Base-by-base conservation (phyloP, 2,888 invertebrate genomes). In the Trachelus tabidus region DNA sequence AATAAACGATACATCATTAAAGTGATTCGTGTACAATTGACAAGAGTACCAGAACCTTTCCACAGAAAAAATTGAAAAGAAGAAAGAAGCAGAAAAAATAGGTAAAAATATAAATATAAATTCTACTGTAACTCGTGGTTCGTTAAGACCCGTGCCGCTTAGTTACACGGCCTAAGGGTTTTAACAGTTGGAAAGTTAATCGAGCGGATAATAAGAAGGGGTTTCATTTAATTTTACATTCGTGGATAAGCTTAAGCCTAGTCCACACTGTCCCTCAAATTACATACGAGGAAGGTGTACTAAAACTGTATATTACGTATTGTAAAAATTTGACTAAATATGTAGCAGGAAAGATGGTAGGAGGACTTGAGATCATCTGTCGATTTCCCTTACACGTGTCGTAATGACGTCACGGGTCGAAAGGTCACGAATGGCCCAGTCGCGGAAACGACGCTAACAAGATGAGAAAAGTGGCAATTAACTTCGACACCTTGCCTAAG, bases 401-500 rank as follows among this genome's bases (percentile, higher is more conserved):
- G 68, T 74, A 78, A 77, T 75, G 73, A 74, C 31, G 75, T 31
- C 33, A 76, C 76, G 76, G 79, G 79, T 73, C 78, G 33, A 76
- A 73, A 73, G 76, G 76, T 68, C 77, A 71, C 75, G 79, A 76
- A 73, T 79, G 73, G 75, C 75, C 78, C 75, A 40, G 79, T n/a
- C 69, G 40, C 78, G 81, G 80, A 79, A 82, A 77, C 80, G 81
- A 82, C 84, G 80, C 82, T 87, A 87, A 88, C 86, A 85, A 88
- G 86, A 88, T 87, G 88, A 87, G 87, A 88, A 89, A 87, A 85
- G 80, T 83, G 86, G 84, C 85, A 88, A 89, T 89, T 89, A 89
- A 88, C 85, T 85, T 87, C 86, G 85, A 86, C 87, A 87, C 87
- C 86, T 89, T 81, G 77, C 40, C 40, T 76, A 77, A 81, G 83